Percentiles rank a stretch among this genome's conserved stretches.
Conservation (phyloP, 2,888 invertebrate species). For the Nomada flava region DNA sequence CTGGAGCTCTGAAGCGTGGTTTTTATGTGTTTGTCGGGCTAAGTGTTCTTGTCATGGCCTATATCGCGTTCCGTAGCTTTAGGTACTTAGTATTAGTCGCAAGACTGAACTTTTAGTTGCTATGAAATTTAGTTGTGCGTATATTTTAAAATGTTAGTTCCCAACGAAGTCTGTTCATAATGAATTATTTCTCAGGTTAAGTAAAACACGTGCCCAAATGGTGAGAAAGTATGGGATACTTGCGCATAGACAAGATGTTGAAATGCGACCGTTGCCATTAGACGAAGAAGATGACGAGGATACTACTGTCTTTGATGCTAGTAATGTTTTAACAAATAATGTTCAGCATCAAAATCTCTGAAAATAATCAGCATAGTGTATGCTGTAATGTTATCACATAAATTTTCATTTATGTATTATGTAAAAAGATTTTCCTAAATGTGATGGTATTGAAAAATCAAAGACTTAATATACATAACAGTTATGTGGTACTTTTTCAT, state of each 20-base stretch:
- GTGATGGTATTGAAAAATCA: constrained; percentile 21
- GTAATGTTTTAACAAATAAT: constrained; percentile 72
- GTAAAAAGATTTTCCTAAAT: constrained; percentile 25
- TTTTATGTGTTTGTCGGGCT: constrained; percentile 82
- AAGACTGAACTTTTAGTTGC: not conserved
- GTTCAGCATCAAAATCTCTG: constrained; percentile 69
- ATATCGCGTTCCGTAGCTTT: constrained; percentile 80
- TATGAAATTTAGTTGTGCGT: not conserved
- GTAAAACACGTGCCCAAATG: constrained; percentile 81
- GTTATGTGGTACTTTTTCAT: constrained; percentile 38
- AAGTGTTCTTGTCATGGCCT: constrained; percentile 80
- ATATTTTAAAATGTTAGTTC: not conserved
- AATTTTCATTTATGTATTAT: constrained; percentile 27
- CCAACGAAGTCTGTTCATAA: not conserved
- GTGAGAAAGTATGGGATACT: constrained; percentile 84
- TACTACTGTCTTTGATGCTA: constrained; percentile 83
- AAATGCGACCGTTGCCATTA: constrained; percentile 84
- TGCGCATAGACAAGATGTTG: constrained; percentile 83
- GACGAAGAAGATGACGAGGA: constrained; percentile 85
- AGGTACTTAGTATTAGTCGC: constrained; percentile 68
- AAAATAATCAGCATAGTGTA: constrained; percentile 27
- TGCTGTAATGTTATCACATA: constrained; percentile 18
- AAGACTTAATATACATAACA: constrained; percentile 16
- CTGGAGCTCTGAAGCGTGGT: constrained; percentile 81
- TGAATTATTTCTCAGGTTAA: constrained; percentile 74